Evolutionary conservation across 2,888 invertebrate genomes (phyloP).

Genomic region (Masnerella sp.): DNA sequence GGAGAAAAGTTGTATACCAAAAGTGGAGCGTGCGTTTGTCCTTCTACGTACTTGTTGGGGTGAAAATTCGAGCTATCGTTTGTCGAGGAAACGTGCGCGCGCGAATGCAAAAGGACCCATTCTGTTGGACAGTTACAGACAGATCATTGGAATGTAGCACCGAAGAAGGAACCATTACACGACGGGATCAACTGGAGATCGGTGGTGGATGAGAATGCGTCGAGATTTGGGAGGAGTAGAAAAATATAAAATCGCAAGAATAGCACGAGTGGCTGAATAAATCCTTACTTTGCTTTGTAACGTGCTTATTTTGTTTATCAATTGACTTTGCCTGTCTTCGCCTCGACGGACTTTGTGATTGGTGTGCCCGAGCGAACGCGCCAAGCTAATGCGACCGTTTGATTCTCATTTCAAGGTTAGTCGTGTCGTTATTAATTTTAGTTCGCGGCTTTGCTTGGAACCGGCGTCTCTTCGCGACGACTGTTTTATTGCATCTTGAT

Average conservation of each 20-base stretch:
- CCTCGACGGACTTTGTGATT: slow-evolving; percentile 50
- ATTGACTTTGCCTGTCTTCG: slow-evolving; percentile 62
- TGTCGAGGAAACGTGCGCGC: slow-evolving; percentile 29
- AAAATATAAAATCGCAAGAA: slow-evolving; percentile 75
- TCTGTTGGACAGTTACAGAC: slow-evolving; percentile 32
- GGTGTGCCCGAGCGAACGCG: slow-evolving; percentile 38
- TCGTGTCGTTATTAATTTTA: neutral
- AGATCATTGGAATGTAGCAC: slow-evolving; percentile 47
- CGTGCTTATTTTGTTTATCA: slow-evolving; percentile 56
- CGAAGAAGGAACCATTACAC: slow-evolving; percentile 51
- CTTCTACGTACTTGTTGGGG: neutral
- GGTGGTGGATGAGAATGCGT: slow-evolving; percentile 46
- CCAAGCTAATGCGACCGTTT: slow-evolving; percentile 32
- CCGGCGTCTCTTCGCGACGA: slow-evolving; percentile 32
- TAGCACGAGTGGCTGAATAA: slow-evolving; percentile 66
- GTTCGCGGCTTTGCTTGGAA: slow-evolving; percentile 18
- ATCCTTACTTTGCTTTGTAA: slow-evolving; percentile 61
- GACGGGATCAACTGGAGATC: slow-evolving; percentile 42
- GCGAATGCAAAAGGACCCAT: slow-evolving; percentile 22
- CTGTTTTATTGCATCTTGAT: slow-evolving; percentile 48
- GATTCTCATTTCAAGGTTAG: slow-evolving; percentile 28
- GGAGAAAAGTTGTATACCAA: no score
- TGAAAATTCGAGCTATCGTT: slow-evolving; percentile 1
- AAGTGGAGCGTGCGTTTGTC: no score
- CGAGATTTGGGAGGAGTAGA: slow-evolving; percentile 66